phyloP scores from a whole-genome alignment of 2,797 vertebrate species.

The Centroberyx gerrardi region DNA sequence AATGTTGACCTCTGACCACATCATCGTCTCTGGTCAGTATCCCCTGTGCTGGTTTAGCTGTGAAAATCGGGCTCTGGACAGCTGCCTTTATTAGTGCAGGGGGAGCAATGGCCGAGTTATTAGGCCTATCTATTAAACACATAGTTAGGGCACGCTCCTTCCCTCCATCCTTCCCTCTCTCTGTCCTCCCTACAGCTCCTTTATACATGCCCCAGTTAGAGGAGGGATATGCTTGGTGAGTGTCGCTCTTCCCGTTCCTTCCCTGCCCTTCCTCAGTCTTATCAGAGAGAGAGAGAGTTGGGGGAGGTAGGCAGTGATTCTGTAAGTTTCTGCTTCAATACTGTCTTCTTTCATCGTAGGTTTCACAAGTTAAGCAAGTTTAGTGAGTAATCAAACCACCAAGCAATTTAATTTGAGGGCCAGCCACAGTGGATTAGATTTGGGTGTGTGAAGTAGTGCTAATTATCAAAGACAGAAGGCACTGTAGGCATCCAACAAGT shows the following conservation, averaged over 20 bases:
- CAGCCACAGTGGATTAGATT: conserved; percentile 20
- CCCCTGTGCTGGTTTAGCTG: conserved; percentile 25
- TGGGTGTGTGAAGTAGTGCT: conserved; percentile 2
- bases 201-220: conserved; percentile 54
- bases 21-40: conserved; percentile 66
- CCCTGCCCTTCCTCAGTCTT: conserved; percentile 40
- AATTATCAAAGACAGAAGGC: conserved; percentile 13
- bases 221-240: conserved; percentile 1
- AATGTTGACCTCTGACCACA: conserved; percentile 73
- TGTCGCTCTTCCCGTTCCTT: conserved; percentile 21
- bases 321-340: conserved; percentile 19
- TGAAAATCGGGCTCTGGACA: conserved; percentile 31
- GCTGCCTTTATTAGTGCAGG: conserved; percentile 16
- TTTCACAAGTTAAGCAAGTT: conserved; percentile 29
- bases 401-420: conserved; percentile 22
- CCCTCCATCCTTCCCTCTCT: conserved; percentile 22
- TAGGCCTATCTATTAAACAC: conserved; percentile 41
- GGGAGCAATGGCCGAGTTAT: conserved; percentile 41
- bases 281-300: conserved; percentile 26
- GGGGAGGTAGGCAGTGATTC: conserved; percentile 2
- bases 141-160: conserved; percentile 20
- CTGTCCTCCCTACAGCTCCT: conserved; percentile 32
- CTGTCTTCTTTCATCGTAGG: conserved; percentile 19
- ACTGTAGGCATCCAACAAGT: not conserved
- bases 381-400: conserved; percentile 33